Percentiles rank a stretch among this genome's conserved stretches.
These are phyloP conservation scores for Halcyon malimbica DNA, from an alignment of 2,113 vertebrate species.

Conservation along the genomic window DNA sequence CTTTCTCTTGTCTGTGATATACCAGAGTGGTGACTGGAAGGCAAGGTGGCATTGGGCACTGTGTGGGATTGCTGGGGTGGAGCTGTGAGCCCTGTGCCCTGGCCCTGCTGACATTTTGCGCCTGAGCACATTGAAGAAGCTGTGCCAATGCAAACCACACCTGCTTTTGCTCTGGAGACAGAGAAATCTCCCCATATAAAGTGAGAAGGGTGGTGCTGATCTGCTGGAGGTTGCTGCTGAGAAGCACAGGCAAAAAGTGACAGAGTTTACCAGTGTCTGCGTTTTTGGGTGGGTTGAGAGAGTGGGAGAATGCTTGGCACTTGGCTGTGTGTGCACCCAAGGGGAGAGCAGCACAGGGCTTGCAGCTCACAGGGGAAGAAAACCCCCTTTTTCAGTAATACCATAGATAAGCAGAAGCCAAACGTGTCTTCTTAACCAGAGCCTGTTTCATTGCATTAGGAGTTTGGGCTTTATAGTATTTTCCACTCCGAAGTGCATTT, in stretches of 20 bases:
- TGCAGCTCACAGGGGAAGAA: not conserved
- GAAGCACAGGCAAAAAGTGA: rapidly evolving
- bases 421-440: not conserved
- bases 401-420: not conserved
- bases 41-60: not conserved
- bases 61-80: not conserved
- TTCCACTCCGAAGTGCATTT: not conserved
- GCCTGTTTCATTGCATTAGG: not conserved
- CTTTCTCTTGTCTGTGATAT: not conserved
- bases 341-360: not conserved
- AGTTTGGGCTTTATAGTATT: not conserved
- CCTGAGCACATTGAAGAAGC: not conserved
- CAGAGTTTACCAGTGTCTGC: not conserved
- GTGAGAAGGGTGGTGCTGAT: not conserved
- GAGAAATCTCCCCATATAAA: not conserved
- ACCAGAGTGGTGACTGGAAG: not conserved
- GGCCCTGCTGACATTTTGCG: not conserved
- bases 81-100: not conserved
- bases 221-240: not conserved
- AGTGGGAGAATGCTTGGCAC: rapidly evolving
- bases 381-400: not conserved
- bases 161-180: not conserved
- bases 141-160: rapidly evolving
- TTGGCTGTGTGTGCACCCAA: not conserved
- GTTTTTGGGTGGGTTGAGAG: rapidly evolving